Evolutionary conservation across 1,140 invertebrate genomes (phyloP).

Genomic region (Akabosia matsudoensis): DNA sequence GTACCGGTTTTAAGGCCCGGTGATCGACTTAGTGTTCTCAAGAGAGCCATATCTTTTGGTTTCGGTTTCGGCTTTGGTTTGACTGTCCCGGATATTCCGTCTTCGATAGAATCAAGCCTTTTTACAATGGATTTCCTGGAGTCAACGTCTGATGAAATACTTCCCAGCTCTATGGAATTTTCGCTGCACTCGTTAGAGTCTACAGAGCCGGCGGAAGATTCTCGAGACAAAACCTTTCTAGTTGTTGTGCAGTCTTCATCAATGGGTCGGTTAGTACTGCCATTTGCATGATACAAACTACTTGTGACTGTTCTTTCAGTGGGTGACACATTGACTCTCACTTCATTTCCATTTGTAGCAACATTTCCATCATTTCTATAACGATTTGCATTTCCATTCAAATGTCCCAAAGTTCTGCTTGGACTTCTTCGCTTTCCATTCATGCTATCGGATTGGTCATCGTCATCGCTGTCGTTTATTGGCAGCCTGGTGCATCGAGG

Average conservation of each 20-base stretch:
- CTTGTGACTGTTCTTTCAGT: not conserved
- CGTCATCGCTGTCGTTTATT: not conserved
- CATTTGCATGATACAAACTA: not conserved
- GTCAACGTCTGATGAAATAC: not conserved
- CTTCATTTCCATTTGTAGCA: conserved; percentile 11
- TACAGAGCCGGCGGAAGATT: conserved; percentile 7
- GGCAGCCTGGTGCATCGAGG: not conserved
- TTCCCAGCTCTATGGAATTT: not conserved
- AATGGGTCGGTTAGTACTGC: not conserved
- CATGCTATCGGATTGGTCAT: not conserved
- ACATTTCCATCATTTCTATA: conserved; percentile 2
- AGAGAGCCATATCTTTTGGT: conserved; percentile 33
- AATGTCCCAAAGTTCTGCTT: not conserved
- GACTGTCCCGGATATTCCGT: not conserved
- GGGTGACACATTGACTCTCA: not conserved
- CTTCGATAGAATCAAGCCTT: not conserved
- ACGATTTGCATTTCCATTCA: conserved; percentile 14
- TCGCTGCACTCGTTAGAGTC: conserved; percentile 4
- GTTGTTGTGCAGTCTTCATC: not conserved
- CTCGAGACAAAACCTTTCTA: not conserved
- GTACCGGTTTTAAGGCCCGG: conserved; percentile 4
- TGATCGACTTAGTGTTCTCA: conserved; percentile 22
- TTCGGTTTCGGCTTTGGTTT: conserved; percentile 37
- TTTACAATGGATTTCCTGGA: not conserved
- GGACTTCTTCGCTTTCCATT: not conserved